Evolutionary conservation across 2,797 vertebrate genomes (phyloP).

Genomic region (Balearica regulorum): DNA sequence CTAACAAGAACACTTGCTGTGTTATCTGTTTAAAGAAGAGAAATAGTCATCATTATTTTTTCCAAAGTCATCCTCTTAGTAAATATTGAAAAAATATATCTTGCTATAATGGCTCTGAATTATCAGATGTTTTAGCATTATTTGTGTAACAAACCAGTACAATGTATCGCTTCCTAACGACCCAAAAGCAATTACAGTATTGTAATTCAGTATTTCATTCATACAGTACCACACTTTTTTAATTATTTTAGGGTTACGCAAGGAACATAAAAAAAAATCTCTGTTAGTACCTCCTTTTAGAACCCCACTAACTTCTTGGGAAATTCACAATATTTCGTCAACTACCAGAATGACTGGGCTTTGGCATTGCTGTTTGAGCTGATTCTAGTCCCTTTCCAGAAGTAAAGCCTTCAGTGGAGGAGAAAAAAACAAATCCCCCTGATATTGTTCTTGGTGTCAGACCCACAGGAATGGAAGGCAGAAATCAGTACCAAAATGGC

Average conservation of each 20-base stretch:
- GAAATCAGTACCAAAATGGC: background rate
- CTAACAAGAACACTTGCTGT: constrained; percentile 88
- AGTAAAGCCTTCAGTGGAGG: background rate
- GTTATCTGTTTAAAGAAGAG: constrained; percentile 80
- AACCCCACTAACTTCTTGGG: background rate
- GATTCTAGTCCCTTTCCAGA: background rate
- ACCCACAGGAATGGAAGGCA: background rate
- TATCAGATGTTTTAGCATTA: background rate
- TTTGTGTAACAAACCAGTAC: background rate
- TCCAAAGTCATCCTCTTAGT: background rate
- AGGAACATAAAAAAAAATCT: background rate
- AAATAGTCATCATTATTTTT: background rate
- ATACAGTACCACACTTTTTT: background rate
- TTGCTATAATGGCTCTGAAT: background rate
- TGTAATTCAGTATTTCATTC: background rate
- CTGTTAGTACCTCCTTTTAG: background rate
- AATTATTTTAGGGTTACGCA: background rate
- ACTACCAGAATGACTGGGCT: background rate
- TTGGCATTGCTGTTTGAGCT: background rate
- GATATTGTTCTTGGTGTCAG: background rate
- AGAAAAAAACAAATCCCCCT: background rate
- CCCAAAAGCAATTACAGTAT: background rate
- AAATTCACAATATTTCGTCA: background rate
- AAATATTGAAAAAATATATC: background rate
- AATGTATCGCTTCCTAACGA: background rate